These are phyloP conservation scores for Lepisosteus osseus DNA, from an alignment of 2,113 vertebrate genomes.

Conservation along the genomic window DNA sequence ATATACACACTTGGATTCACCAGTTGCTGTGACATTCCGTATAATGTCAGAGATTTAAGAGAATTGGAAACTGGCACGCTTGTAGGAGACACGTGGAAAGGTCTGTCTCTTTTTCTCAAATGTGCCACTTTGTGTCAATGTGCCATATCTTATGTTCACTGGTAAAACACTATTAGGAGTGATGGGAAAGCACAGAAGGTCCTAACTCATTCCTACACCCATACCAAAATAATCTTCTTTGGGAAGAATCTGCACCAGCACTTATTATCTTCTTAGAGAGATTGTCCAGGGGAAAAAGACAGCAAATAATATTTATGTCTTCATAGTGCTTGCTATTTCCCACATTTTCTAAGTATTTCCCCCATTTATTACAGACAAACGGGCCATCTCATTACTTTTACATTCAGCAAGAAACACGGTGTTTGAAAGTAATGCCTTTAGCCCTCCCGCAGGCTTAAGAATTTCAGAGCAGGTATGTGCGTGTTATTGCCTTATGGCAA, in stretches of 20 bases:
- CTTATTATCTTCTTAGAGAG: background rate
- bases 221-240: background rate
- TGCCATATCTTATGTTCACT: too few species aligned
- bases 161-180: too few species aligned
- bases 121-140: too few species aligned
- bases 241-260: background rate
- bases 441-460: background rate
- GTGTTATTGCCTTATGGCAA: background rate
- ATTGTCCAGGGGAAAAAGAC: background rate
- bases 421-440: constrained; percentile 32
- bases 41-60: too few species aligned
- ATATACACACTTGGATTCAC: too few species aligned
- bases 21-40: too few species aligned
- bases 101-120: too few species aligned
- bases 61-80: too few species aligned
- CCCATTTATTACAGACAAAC: constrained; percentile 35
- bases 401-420: constrained; percentile 22
- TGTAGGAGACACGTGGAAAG: too few species aligned
- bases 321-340: background rate
- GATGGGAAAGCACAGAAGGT: too few species aligned
- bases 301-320: background rate
- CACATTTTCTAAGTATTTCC: background rate
- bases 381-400: constrained; percentile 30
- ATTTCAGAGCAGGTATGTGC: constrained; percentile 11
- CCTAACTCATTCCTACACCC: too few species aligned